phyloP scores from a whole-genome alignment of 2,888 invertebrate species.

The Napeogenes sylphis region DNA sequence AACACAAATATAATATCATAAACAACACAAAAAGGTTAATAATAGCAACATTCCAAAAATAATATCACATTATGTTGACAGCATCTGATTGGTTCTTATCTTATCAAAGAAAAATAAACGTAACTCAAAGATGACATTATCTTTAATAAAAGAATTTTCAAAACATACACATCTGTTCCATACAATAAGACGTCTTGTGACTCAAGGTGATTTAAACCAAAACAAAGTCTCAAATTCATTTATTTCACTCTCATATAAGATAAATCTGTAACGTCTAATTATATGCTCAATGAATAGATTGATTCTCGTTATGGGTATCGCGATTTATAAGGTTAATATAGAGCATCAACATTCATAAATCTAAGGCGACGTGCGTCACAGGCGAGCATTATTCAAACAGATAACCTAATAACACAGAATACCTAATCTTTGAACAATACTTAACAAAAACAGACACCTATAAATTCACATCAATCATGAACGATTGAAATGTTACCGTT shows the following conservation, averaged over 20 bases:
- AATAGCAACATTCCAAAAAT: too few species aligned
- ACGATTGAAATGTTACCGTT: constrained; percentile 7
- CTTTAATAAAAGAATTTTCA: too few species aligned
- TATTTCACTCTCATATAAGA: not conserved
- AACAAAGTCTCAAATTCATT: not conserved
- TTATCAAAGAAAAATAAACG: too few species aligned
- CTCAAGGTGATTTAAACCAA: too few species aligned
- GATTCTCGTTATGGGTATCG: not conserved
- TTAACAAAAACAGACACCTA: constrained; percentile 19
- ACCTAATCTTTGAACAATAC: constrained; percentile 10
- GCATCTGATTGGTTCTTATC: too few species aligned
- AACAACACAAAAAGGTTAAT: too few species aligned
- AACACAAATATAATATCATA: too few species aligned
- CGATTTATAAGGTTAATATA: not conserved
- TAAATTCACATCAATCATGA: constrained; percentile 9
- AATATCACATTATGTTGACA: too few species aligned
- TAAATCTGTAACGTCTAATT: not conserved
- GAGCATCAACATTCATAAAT: not conserved
- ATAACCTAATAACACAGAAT: constrained; percentile 28
- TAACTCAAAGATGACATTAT: too few species aligned
- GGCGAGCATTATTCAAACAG: constrained; percentile 11
- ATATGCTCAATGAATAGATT: not conserved
- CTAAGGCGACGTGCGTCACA: constrained; percentile 6
- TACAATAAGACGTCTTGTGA: too few species aligned
- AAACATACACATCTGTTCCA: too few species aligned